These are phyloP conservation scores for Otolemur garnettii DNA, from an alignment of 2,113 vertebrate genomes.

Conservation along the genomic window DNA sequence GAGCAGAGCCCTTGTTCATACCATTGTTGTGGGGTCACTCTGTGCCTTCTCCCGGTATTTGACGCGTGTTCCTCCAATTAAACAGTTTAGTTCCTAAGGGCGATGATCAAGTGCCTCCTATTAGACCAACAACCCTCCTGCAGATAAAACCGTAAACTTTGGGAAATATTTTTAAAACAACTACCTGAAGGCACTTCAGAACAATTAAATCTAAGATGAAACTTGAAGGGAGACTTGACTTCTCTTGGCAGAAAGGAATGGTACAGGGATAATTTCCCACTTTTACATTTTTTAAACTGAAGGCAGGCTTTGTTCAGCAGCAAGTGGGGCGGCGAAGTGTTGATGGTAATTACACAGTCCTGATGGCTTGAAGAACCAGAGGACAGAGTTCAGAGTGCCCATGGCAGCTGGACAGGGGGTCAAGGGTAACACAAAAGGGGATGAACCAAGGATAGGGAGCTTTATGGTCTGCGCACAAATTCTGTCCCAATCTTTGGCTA, in stretches of 20 bases:
- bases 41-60: not conserved
- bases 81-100: not conserved
- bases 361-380: not conserved
- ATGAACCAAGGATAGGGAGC: not conserved
- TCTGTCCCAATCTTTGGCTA: not conserved
- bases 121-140: not conserved
- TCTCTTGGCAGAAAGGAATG: not conserved
- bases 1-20: not conserved
- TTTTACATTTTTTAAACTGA: not conserved
- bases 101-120: not conserved
- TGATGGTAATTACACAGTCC: not conserved
- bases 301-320: not conserved
- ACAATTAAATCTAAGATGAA: conserved; percentile 14
- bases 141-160: not conserved
- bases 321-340: not conserved
- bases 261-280: not conserved
- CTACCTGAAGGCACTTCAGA: not conserved
- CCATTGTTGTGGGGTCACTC: not conserved
- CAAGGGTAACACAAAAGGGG: not conserved
- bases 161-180: not conserved
- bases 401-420: not conserved
- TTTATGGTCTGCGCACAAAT: not conserved
- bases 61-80: not conserved
- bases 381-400: not conserved
- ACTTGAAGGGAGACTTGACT: not conserved